These are phyloP conservation scores for Acipenser transmontanus DNA, from an alignment of 2,797 vertebrate species.

Conservation along the genomic window DNA sequence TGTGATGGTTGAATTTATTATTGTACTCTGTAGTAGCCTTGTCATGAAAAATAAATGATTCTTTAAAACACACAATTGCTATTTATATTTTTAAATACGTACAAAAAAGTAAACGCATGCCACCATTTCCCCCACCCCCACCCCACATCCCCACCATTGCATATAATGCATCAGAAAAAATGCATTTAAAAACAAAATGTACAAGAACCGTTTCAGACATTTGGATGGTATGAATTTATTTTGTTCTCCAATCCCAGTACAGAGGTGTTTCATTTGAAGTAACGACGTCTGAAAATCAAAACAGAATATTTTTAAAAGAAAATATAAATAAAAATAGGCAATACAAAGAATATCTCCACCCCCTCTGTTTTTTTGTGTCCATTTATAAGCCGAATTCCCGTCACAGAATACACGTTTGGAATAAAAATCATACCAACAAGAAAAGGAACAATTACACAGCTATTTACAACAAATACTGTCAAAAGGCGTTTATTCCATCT, in stretches of 20 bases:
- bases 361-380: constrained; percentile 4
- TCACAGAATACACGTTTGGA: constrained; percentile 40
- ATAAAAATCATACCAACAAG: constrained; percentile 22
- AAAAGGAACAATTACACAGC: constrained; percentile 9
- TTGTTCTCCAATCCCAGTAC: constrained; percentile 20
- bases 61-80: no score
- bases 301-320: constrained; percentile 15
- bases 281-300: constrained; percentile 21
- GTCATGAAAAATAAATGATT: no score
- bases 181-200: neutral
- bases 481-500: constrained; percentile 60
- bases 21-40: no score
- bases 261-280: constrained; percentile 21
- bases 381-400: constrained; percentile 32
- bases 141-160: no score
- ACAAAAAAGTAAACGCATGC: no score
- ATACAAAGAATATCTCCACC: constrained; percentile 32
- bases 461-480: constrained; percentile 16
- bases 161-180: neutral
- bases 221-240: constrained; percentile 25
- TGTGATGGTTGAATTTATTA: no score
- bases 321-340: constrained; percentile 41
- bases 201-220: constrained; percentile 15
- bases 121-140: no score
- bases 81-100: no score